phyloP scores from a whole-genome alignment of 2,797 vertebrate species.

The Leuciscus waleckii region DNA sequence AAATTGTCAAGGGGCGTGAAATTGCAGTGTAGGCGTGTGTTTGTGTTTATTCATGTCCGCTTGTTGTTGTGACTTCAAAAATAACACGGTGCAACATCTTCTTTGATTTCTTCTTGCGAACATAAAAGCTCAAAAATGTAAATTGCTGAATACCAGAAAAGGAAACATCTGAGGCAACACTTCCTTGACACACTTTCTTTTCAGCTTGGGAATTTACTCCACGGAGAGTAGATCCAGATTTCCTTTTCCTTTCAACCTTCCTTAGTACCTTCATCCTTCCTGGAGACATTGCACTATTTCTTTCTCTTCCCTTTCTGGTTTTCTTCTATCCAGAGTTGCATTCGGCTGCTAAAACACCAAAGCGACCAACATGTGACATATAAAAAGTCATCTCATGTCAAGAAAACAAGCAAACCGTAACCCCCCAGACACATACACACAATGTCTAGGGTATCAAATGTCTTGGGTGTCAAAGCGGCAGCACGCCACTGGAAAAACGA shows the following conservation, averaged over 20 bases:
- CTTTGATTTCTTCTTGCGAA: constrained; percentile 27
- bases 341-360: constrained; percentile 26
- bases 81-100: not conserved
- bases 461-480: not conserved
- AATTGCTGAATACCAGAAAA: constrained; percentile 25
- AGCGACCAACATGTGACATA: constrained; percentile 23
- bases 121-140: constrained; percentile 20
- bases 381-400: constrained; percentile 33
- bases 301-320: constrained; percentile 9
- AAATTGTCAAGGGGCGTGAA: constrained; percentile 39
- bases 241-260: constrained; percentile 38
- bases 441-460: constrained; percentile 12
- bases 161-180: constrained; percentile 28
- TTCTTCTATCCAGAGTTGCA: not conserved
- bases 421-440: not conserved
- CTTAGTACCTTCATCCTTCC: constrained; percentile 18
- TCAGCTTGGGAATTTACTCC: constrained; percentile 46
- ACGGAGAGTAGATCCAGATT: constrained; percentile 27
- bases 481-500: not conserved
- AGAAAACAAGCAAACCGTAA: not conserved
- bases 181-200: constrained; percentile 54
- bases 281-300: constrained; percentile 13
- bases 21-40: constrained; percentile 23
- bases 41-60: constrained; percentile 43
- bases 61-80: constrained; percentile 37